Conservation (phyloP, 2,888 invertebrate species). For the Plagodis dolabraria region DNA sequence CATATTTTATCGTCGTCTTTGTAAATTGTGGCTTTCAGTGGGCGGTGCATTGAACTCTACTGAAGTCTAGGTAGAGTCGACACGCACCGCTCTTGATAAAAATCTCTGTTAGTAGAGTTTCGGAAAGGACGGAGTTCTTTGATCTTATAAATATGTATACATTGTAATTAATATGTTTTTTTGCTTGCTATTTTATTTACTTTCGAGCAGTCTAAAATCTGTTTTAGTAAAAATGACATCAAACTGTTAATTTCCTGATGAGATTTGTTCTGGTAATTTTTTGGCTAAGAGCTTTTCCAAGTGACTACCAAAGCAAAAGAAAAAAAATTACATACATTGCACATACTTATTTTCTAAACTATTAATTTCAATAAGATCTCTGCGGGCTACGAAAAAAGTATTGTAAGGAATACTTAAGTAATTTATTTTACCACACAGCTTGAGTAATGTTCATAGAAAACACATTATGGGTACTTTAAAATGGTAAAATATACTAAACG, state of each 20-base stretch:
- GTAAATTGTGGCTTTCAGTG: constrained; percentile 15
- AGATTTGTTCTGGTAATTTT: too few species aligned
- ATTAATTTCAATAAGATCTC: too few species aligned
- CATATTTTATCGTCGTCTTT: constrained; percentile 5
- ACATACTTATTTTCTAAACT: too few species aligned
- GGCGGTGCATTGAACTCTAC: constrained; percentile 23
- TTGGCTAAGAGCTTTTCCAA: too few species aligned
- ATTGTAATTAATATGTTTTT: background rate
- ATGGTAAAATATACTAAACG: constrained; percentile 4
- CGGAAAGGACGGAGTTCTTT: constrained; percentile 10
- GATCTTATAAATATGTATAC: constrained; percentile 5
- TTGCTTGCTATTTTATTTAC: background rate
- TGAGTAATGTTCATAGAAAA: background rate
- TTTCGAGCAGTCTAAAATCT: background rate
- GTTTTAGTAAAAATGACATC: too few species aligned
- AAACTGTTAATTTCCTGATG: too few species aligned
- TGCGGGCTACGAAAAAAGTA: too few species aligned
- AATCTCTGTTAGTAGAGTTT: constrained; percentile 16
- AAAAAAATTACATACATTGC: too few species aligned
- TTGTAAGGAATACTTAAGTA: too few species aligned
- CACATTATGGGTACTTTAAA: constrained; percentile 5
- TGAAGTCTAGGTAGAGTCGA: constrained; percentile 21
- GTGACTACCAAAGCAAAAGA: too few species aligned
- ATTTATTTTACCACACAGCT: too few species aligned
- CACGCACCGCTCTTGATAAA: constrained; percentile 26